These are phyloP conservation scores for Nothobranchius furzeri DNA, from an alignment of 2,113 vertebrate species.

Conservation along the genomic window DNA sequence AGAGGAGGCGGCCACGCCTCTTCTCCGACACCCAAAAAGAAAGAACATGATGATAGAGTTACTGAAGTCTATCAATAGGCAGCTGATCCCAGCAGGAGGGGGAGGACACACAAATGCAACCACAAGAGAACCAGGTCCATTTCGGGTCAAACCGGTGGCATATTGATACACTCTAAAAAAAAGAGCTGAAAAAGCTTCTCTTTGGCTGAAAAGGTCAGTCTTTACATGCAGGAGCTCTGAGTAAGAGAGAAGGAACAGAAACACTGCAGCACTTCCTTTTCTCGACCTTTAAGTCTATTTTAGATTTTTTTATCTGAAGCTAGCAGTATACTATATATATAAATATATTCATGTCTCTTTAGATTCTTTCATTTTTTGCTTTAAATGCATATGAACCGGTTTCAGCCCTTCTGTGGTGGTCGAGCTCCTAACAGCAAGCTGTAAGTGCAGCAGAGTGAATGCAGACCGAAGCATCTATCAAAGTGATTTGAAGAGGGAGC, in stretches of 20 bases:
- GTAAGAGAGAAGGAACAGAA: not conserved
- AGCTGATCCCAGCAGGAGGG: slow-evolving; percentile 23
- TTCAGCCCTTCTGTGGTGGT: slow-evolving; percentile 6
- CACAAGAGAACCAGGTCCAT: slow-evolving; percentile 13
- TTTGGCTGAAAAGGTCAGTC: slow-evolving; percentile 41
- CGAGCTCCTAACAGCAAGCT: slow-evolving; percentile 8
- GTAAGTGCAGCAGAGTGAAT: slow-evolving; percentile 12
- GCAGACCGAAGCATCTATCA: slow-evolving; percentile 7
- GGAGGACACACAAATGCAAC: not conserved
- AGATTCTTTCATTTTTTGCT: not conserved
- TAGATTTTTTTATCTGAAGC: not conserved
- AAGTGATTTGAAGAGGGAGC: slow-evolving; percentile 11
- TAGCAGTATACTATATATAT: not conserved
- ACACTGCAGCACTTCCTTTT: slow-evolving; percentile 2
- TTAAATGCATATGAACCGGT: slow-evolving; percentile 4
- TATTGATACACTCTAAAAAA: slow-evolving; percentile 41
- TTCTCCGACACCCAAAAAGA: slow-evolving; percentile 4
- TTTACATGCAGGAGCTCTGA: slow-evolving; percentile 17
- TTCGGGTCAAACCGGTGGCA: slow-evolving; percentile 29
- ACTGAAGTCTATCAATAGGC: slow-evolving; percentile 32
- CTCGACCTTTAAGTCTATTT: slow-evolving; percentile 23
- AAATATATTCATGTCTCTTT: not conserved
- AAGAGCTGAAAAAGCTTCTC: slow-evolving; percentile 29
- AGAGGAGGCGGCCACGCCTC: not conserved
- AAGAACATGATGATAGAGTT: slow-evolving; percentile 30